Conservation (phyloP, 2,888 invertebrate genomes). For the Melanotus villosus region DNA sequence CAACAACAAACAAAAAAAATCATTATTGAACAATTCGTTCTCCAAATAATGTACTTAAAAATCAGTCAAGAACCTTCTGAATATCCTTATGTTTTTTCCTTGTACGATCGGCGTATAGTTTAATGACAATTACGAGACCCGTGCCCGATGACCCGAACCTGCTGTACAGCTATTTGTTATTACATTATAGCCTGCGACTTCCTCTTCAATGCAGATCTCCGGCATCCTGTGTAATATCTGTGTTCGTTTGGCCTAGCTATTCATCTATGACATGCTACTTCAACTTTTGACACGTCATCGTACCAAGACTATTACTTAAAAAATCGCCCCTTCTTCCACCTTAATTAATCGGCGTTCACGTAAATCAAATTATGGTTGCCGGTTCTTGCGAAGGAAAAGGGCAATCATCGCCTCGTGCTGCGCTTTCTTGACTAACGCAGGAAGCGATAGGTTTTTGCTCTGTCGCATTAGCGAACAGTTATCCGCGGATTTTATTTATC, state of each 20-base stretch:
- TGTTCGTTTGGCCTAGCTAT: conserved; percentile 20
- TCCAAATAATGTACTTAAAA: background rate
- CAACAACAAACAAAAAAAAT: too few relatives aligned
- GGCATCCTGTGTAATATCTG: conserved; percentile 60
- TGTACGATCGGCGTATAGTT: background rate
- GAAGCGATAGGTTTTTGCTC: conserved; percentile 41
- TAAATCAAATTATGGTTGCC: conserved; percentile 34
- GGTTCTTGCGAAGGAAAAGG: conserved; percentile 21
- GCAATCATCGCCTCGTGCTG: conserved; percentile 40
- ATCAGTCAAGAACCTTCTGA: background rate
- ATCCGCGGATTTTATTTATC: conserved; percentile 33
- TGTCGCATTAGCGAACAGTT: conserved; percentile 34
- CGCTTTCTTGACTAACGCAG: conserved; percentile 39
- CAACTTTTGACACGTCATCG: conserved; percentile 5
- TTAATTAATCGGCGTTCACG: conserved; percentile 10
- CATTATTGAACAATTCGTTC: too few relatives aligned
- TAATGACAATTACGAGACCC: conserved; percentile 9
- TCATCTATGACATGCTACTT: conserved; percentile 36
- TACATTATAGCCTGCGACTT: conserved; percentile 58
- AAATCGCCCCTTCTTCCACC: background rate
- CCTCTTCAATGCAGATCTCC: conserved; percentile 66
- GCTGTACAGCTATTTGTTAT: conserved; percentile 47
- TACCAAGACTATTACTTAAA: background rate
- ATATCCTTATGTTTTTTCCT: background rate
- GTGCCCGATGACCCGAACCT: conserved; percentile 52